Evolutionary conservation across 2,113 vertebrate genomes (phyloP).

Genomic region (Melanocharis versteri): DNA sequence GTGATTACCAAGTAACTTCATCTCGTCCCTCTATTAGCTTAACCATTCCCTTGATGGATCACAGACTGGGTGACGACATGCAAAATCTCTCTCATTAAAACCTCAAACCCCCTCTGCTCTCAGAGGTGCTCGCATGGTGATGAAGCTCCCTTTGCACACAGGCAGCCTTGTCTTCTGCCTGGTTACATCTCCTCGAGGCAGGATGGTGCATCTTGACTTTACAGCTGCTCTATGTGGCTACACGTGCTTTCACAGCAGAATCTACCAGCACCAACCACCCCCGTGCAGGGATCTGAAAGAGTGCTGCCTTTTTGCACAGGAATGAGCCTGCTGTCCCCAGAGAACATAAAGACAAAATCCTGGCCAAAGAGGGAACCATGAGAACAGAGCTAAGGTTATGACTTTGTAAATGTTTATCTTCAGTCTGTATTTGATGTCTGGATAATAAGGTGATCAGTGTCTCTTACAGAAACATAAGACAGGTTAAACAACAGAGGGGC

Average conservation of each 20-base stretch:
- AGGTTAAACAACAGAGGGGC: neutral
- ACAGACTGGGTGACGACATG: neutral
- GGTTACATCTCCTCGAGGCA: neutral
- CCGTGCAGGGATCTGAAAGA: neutral
- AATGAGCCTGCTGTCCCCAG: neutral
- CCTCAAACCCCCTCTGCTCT: neutral
- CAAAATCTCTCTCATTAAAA: neutral
- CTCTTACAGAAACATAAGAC: neutral
- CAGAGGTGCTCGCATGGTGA: neutral
- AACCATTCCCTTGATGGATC: neutral
- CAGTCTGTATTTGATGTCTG: neutral
- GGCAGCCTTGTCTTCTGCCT: neutral
- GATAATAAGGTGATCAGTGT: neutral
- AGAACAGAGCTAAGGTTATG: neutral
- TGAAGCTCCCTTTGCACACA: fast-evolving
- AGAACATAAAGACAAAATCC: neutral
- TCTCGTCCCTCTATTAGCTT: neutral
- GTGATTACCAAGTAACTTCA: neutral
- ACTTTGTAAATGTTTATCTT: neutral
- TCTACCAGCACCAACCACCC: neutral
- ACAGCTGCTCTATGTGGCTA: neutral
- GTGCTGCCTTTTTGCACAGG: neutral
- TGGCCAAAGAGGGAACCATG: neutral
- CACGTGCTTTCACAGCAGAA: neutral
- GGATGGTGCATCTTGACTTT: neutral